phyloP scores from a whole-genome alignment of 2,113 vertebrate species.

The Solenodon paradoxus region DNA sequence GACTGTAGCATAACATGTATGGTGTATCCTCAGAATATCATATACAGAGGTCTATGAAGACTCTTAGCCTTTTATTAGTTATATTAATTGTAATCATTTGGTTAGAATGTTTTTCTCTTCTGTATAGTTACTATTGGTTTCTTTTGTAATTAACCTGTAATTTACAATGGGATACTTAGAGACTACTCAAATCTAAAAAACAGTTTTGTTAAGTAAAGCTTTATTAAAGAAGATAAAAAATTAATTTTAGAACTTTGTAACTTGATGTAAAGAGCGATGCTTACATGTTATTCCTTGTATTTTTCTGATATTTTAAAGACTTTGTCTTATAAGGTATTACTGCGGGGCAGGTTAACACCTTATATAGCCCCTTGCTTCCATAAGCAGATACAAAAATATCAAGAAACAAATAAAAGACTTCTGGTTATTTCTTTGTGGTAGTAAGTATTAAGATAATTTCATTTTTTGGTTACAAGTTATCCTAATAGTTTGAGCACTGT shows the following conservation, averaged over 20 bases:
- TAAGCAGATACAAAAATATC: neutral
- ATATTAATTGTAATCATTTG: conserved; percentile 12
- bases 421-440: conserved; percentile 16
- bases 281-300: neutral
- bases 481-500: neutral
- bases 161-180: neutral
- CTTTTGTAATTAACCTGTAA: neutral
- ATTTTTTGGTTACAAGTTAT: neutral
- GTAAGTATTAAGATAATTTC: neutral
- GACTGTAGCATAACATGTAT: neutral
- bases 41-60: neutral
- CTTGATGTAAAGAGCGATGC: neutral
- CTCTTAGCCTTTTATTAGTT: neutral
- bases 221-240: neutral
- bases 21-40: neutral
- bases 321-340: neutral
- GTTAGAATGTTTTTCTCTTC: neutral
- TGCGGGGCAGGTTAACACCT: neutral
- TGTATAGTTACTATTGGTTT: neutral
- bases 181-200: neutral
- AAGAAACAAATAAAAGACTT: conserved; percentile 5
- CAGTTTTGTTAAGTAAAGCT: neutral
- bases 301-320: neutral
- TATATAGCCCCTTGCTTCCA: neutral
- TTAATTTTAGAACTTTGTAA: neutral